phyloP scores from a whole-genome alignment of 2,888 invertebrate species.

The Nephrotoma flavescens region DNA sequence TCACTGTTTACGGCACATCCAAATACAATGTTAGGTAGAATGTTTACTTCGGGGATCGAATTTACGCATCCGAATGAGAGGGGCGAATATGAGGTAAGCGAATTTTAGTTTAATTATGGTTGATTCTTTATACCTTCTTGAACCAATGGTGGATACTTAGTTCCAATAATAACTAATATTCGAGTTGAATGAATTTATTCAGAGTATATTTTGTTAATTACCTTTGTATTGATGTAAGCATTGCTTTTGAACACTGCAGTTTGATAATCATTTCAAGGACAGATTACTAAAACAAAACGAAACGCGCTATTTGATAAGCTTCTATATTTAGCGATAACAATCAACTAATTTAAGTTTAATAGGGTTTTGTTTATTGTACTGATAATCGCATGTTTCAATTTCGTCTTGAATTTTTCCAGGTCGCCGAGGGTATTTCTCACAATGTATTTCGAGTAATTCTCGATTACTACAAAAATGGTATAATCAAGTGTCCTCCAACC shows the following conservation, averaged over 20 bases:
- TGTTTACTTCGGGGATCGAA: conserved; percentile 87
- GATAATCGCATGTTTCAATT: background rate
- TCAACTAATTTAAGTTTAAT: background rate
- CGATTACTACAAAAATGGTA: conserved; percentile 84
- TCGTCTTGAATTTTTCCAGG: conserved; percentile 37
- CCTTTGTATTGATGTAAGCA: background rate
- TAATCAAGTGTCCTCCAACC: conserved; percentile 87
- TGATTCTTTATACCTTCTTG: too few relatives aligned
- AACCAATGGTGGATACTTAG: too few relatives aligned
- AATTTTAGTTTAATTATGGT: background rate
- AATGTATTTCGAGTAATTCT: conserved; percentile 88
- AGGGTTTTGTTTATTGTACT: background rate
- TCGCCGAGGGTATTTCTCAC: conserved; percentile 89
- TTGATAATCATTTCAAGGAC: background rate
- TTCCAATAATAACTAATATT: too few relatives aligned
- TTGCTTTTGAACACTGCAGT: background rate
- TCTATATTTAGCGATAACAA: background rate
- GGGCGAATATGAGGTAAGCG: conserved; percentile 80
- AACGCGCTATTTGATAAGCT: background rate
- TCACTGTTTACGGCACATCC: conserved; percentile 87
- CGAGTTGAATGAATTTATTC: background rate
- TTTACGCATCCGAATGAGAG: conserved; percentile 90
- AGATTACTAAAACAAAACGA: background rate
- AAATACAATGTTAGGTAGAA: conserved; percentile 97
- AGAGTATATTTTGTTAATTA: background rate